These are phyloP conservation scores for Hydra vulgaris DNA, from an alignment of 30 jellyfish, hydroid and myxozoan species.

Conservation along the genomic window DNA sequence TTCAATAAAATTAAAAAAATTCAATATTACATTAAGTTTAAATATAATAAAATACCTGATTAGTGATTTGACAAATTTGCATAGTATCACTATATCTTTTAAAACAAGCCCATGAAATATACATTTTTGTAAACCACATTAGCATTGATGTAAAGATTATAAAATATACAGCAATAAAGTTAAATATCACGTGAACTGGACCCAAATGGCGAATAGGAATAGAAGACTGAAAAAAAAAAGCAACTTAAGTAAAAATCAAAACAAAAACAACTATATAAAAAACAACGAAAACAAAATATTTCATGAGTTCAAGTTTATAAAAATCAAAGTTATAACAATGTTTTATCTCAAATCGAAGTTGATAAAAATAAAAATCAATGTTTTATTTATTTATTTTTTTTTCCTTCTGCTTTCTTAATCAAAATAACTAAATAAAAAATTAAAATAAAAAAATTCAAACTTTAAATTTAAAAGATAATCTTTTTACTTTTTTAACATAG, in stretches of 20 bases:
- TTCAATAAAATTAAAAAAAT: background rate
- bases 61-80: constrained; percentile 59
- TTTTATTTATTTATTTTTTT: no score
- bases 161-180: constrained; percentile 38
- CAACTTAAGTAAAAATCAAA: background rate
- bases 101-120: constrained; percentile 85
- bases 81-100: constrained; percentile 23
- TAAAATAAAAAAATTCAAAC: no score
- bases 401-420: no score
- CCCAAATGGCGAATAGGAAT: constrained; percentile 38
- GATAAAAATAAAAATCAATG: no score
- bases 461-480: no score
- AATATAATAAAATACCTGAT: constrained; percentile 29
- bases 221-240: constrained; percentile 39
- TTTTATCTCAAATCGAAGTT: no score
- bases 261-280: background rate
- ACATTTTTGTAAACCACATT: constrained; percentile 74
- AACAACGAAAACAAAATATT: no score
- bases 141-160: constrained; percentile 39
- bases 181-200: constrained; percentile 30
- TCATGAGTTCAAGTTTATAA: no score
- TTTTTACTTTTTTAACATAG: no score
- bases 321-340: no score
- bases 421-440: no score
- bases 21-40: background rate